A percentile compares a stretch with the other conserved stretches of the same genome.
phyloP scores from a whole-genome alignment of 2,888 invertebrate species.

The Hyppa rectilinea region DNA sequence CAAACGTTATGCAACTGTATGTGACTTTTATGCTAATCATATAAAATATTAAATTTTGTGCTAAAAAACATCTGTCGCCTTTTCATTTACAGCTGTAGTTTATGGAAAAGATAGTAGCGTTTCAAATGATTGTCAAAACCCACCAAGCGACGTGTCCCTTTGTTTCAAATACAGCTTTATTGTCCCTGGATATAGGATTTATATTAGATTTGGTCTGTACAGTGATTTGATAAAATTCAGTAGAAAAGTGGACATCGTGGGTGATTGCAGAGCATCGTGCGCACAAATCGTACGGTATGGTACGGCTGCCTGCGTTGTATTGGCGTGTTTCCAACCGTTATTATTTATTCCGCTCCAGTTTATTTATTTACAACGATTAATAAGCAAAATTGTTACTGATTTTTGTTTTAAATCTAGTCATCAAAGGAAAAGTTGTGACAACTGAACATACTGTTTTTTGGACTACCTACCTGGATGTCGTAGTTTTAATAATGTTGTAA shows the following conservation, averaged over 20 bases:
- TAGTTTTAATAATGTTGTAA: slow-evolving; percentile 14
- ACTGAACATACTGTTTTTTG: slow-evolving; percentile 29
- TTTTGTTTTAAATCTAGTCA: slow-evolving; percentile 68
- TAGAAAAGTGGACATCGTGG: slow-evolving; percentile 66
- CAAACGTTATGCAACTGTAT: slow-evolving; percentile 30
- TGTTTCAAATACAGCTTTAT: slow-evolving; percentile 41
- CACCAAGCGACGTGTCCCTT: neutral
- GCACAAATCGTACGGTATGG: slow-evolving; percentile 67
- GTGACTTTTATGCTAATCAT: slow-evolving; percentile 21
- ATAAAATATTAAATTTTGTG: slow-evolving; percentile 29
- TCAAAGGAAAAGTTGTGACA: slow-evolving; percentile 64
- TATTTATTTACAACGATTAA: slow-evolving; percentile 81
- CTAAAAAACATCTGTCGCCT: slow-evolving; percentile 51
- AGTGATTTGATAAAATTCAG: slow-evolving; percentile 62
- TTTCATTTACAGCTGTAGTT: slow-evolving; percentile 48
- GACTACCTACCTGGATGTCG: slow-evolving; percentile 3
- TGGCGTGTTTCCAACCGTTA: slow-evolving; percentile 78
- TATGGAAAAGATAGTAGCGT: slow-evolving; percentile 45
- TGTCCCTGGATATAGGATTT: slow-evolving; percentile 5
- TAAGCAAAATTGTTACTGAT: slow-evolving; percentile 66
- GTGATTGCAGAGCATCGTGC: slow-evolving; percentile 71
- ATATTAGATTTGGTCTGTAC: slow-evolving; percentile 12
- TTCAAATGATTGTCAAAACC: slow-evolving; percentile 36
- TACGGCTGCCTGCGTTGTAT: slow-evolving; percentile 64
- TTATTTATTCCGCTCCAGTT: slow-evolving; percentile 80